Percentiles rank a stretch among this genome's conserved stretches.
Evolutionary conservation across 2,888 invertebrate species (phyloP).

Genomic region (Falcaria lacertinaria): DNA sequence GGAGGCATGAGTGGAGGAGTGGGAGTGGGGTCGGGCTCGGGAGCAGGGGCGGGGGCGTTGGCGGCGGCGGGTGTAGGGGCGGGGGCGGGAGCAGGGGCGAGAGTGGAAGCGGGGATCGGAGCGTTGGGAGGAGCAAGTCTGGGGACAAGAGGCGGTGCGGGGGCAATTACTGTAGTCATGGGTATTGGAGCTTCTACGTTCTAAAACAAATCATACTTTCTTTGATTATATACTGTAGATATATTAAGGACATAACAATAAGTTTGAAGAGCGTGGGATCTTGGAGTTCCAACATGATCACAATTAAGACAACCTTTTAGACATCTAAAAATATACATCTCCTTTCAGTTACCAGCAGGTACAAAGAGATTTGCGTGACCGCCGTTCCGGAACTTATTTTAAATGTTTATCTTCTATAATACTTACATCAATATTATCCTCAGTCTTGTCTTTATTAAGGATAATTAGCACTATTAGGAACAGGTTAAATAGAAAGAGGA

Average conservation of each 20-base stretch:
- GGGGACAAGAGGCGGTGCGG: neutral
- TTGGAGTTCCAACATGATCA: no score
- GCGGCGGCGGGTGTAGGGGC: conserved; percentile 4
- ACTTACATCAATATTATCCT: conserved; percentile 29
- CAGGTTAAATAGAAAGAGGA: conserved; percentile 71
- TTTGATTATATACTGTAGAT: no score
- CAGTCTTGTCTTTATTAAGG: conserved; percentile 29
- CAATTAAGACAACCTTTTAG: no score
- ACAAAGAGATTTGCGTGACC: no score
- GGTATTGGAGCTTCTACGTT: conserved; percentile 33
- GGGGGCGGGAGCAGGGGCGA: conserved; percentile 13
- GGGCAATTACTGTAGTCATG: neutral
- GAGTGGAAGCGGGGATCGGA: neutral
- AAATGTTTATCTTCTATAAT: neutral
- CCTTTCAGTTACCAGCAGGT: neutral
- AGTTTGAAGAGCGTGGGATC: no score
- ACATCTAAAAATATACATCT: no score
- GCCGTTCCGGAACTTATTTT: no score
- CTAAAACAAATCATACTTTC: no score
- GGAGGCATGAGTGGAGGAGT: conserved; percentile 2
- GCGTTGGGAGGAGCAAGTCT: neutral
- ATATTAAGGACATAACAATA: no score
- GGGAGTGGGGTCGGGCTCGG: conserved; percentile 4
- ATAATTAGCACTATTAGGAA: conserved; percentile 43
- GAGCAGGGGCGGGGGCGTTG: conserved; percentile 4